Evolutionary conservation across 1,140 invertebrate genomes (phyloP).

Genomic region (Coelopa frigida): DNA sequence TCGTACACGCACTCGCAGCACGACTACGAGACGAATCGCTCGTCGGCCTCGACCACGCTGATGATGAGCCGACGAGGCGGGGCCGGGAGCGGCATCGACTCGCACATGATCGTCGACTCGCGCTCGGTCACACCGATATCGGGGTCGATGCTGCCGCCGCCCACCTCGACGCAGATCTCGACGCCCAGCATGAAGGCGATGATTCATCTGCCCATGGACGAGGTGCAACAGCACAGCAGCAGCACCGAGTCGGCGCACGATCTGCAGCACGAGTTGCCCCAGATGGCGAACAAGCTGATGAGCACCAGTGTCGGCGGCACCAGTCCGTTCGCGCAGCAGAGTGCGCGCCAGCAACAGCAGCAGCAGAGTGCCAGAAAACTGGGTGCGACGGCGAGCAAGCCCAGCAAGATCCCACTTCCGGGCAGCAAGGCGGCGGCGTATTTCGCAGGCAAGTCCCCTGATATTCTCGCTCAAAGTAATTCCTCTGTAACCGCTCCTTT

Average conservation of each 20-base stretch:
- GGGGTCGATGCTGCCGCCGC: slow-evolving; percentile 15
- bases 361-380: slow-evolving; percentile 25
- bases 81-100: slow-evolving; percentile 22
- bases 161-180: slow-evolving; percentile 38
- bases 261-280: slow-evolving; percentile 11
- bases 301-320: slow-evolving; percentile 37
- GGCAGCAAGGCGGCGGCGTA: slow-evolving; percentile 46
- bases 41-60: slow-evolving; percentile 38
- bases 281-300: slow-evolving; percentile 21
- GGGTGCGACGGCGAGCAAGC: slow-evolving; percentile 51
- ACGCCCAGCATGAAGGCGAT: slow-evolving; percentile 50
- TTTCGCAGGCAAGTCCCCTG: slow-evolving; percentile 22
- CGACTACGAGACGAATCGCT: slow-evolving; percentile 41
- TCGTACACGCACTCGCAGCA: slow-evolving; percentile 39
- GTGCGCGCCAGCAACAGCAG: slow-evolving; percentile 14
- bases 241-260: slow-evolving; percentile 55
- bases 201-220: slow-evolving; percentile 50
- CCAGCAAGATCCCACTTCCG: slow-evolving; percentile 64
- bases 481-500: background rate
- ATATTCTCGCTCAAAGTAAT: background rate
- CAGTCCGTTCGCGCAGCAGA: slow-evolving; percentile 32
- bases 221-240: slow-evolving; percentile 52
- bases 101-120: slow-evolving; percentile 9
- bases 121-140: slow-evolving; percentile 20
- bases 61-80: slow-evolving; percentile 36